Conservation (phyloP, 1,140 invertebrate species). For the Dreissena polymorpha region DNA sequence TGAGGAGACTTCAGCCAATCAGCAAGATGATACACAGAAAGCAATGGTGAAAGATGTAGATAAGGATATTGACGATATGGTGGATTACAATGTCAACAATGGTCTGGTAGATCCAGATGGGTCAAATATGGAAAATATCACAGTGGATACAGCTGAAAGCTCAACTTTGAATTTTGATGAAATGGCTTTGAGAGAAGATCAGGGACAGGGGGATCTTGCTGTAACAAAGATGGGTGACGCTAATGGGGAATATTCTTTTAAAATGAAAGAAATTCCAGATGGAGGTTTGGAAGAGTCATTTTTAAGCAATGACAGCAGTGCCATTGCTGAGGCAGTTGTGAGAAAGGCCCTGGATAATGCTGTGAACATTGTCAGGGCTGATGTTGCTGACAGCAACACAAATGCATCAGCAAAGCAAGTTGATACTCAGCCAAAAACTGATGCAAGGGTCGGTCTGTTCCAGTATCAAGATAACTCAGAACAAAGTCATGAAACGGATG, state of each 20-base stretch:
- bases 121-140: slow-evolving; percentile 34
- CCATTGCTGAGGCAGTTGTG: slow-evolving; percentile 44
- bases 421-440: neutral
- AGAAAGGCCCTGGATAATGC: slow-evolving; percentile 14
- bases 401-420: neutral
- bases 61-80: slow-evolving; percentile 42
- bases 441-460: slow-evolving; percentile 35
- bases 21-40: too few species aligned
- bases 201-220: neutral
- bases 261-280: neutral
- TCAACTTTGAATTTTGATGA: slow-evolving; percentile 18
- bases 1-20: too few species aligned
- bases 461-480: slow-evolving; percentile 17
- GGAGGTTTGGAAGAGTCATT: slow-evolving; percentile 37
- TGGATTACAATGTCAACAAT: slow-evolving; percentile 34
- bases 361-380: slow-evolving; percentile 17
- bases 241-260: neutral
- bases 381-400: neutral
- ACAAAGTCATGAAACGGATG: slow-evolving; percentile 6
- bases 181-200: neutral
- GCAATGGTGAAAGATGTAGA: slow-evolving; percentile 23
- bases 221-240: neutral
- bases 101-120: slow-evolving; percentile 37
- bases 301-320: slow-evolving; percentile 35
- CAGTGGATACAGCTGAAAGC: neutral